Evolutionary conservation across 2,113 vertebrate species (phyloP).

Genomic region (Grammomys surdaster): DNA sequence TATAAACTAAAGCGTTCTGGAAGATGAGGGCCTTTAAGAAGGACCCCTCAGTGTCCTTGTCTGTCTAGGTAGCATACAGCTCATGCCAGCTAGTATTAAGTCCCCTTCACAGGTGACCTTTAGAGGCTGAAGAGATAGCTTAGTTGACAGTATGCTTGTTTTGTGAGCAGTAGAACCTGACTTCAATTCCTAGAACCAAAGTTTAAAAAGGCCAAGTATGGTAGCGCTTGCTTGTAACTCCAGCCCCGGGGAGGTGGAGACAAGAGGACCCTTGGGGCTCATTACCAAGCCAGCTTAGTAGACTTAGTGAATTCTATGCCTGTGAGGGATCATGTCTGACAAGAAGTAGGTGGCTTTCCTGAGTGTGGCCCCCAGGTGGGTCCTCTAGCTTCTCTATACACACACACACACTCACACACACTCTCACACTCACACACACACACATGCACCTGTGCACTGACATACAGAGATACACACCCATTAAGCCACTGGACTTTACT

Average conservation of each 20-base stretch:
- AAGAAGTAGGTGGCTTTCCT: not conserved
- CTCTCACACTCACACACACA: too few relatives aligned
- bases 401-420: not conserved
- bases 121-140: not conserved
- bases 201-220: not conserved
- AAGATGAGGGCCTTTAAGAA: not conserved
- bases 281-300: not conserved
- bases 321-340: not conserved
- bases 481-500: not conserved
- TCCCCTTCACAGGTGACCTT: not conserved
- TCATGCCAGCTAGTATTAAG: not conserved
- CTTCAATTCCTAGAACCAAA: not conserved
- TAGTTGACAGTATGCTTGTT: not conserved
- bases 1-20: constrained; percentile 13
- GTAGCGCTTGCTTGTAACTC: not conserved
- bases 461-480: not conserved
- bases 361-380: not conserved
- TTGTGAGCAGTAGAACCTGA: not conserved
- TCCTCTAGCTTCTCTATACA: not conserved
- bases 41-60: not conserved
- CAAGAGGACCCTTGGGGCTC: not conserved
- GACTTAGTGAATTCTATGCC: not conserved
- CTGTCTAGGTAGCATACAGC: not conserved
- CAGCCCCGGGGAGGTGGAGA: not conserved
- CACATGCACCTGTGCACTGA: too few relatives aligned